Evolutionary conservation across 1,140 invertebrate species (phyloP), one percentile per base, ranked within the genome.

Genomic region (Monomorium pharaonis): DNA sequence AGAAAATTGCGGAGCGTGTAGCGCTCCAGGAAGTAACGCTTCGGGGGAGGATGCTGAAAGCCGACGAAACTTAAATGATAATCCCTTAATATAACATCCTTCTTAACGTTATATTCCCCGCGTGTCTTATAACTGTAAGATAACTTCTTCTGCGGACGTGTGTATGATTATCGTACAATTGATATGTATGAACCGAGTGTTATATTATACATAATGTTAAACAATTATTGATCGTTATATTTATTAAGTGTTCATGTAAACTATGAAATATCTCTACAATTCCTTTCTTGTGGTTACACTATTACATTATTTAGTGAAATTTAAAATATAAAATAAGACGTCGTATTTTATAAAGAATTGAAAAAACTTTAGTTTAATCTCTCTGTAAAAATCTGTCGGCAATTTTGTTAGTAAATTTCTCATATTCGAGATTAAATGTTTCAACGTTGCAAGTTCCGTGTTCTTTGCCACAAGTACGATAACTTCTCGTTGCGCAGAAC

Each of bases 1-100:
- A 62, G 37, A 76, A 80, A 84, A 85, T 84, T 86, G 42, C 37
- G 44, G n/a, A 51, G 4, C 12, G 44, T n/a, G 27, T 54, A 54
- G 37, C 37, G 21, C 63, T 88, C 56, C 88, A 89, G 88, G 87
- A 89, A 89, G 88, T 88, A 74, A 5, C 80, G 65, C 42, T 58
- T 12, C 42, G 0, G 30, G 63, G 33, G 72, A 76, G 62, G 56
- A 77, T 84, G 27, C 24, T 56, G 58, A 65, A 76, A 60, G 18
- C 65, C 24, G 18, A 44, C 37, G 51, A 47, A 33, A 21, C 18
- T 58, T 58, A 7, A n/a, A 72, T 37, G 63, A n/a, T 72, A 24
- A 81, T 72, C 21, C 47, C 14, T 21, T 58, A 51, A 37, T 54
- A 54, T 24, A 67, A 80, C 21, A 24, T 51, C 16, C 21, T 54